Conservation (phyloP, 2,888 invertebrate species). For the Parnassius glacialis region DNA sequence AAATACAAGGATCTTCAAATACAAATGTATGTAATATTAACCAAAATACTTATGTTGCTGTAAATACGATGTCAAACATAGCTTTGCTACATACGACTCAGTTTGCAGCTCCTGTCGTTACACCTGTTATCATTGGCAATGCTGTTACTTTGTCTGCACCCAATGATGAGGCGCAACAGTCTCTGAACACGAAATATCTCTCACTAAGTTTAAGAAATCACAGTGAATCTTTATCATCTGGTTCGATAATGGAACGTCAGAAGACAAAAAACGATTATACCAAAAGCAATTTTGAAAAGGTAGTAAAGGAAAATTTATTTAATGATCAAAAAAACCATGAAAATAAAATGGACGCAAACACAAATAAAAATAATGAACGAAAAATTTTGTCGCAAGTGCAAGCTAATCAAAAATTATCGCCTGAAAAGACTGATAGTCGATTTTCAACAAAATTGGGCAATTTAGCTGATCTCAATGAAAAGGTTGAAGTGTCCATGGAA, state of each 20-base stretch:
- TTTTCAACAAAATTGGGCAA: slow-evolving; percentile 29
- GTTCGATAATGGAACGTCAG: background rate
- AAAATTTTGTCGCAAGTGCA: slow-evolving; percentile 56
- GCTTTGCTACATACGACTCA: slow-evolving; percentile 49
- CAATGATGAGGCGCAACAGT: slow-evolving; percentile 27
- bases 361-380: slow-evolving; percentile 27
- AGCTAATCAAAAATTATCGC: slow-evolving; percentile 40
- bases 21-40: slow-evolving; percentile 33
- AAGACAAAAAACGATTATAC: background rate
- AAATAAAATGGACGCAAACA: slow-evolving; percentile 30
- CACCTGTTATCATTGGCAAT: slow-evolving; percentile 48
- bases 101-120: slow-evolving; percentile 45
- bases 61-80: slow-evolving; percentile 45
- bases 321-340: slow-evolving; percentile 21
- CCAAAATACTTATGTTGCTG: slow-evolving; percentile 41
- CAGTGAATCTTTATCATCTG: background rate
- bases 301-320: background rate
- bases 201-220: background rate
- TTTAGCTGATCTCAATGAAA: slow-evolving; percentile 28
- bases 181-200: background rate
- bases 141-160: slow-evolving; percentile 37
- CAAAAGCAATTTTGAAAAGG: background rate
- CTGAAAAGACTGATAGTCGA: slow-evolving; percentile 29
- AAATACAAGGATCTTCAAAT: slow-evolving; percentile 35
- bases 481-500: slow-evolving; percentile 34